Percentiles rank a stretch among this genome's conserved stretches.
phyloP scores from a whole-genome alignment of 2,113 vertebrate genomes.

The Erythrocercus mccallii region DNA sequence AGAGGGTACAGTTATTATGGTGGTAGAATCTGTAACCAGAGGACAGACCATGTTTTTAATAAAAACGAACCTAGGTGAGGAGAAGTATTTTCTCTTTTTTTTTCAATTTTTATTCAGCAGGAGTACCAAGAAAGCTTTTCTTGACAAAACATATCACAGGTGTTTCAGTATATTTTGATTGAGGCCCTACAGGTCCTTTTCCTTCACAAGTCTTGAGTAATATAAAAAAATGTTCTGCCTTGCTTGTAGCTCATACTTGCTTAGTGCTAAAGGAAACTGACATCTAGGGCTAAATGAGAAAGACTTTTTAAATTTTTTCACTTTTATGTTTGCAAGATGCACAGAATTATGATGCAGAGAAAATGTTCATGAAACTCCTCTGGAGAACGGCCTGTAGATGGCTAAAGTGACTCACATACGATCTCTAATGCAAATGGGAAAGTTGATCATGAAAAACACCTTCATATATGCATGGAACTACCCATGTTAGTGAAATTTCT shows the following conservation, averaged over 20 bases:
- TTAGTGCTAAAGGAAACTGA: background rate
- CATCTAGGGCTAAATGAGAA: background rate
- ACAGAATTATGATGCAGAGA: background rate
- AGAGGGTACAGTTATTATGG: background rate
- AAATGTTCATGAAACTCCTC: background rate
- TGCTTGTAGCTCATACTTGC: background rate
- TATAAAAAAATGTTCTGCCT: background rate
- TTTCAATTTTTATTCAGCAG: background rate
- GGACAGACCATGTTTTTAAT: background rate
- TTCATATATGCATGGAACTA: background rate
- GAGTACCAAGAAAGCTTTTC: background rate
- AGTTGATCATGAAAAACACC: background rate
- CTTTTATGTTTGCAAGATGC: background rate
- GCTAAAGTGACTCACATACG: background rate
- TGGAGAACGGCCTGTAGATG: background rate
- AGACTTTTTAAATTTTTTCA: background rate
- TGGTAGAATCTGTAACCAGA: background rate
- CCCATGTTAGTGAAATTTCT: background rate
- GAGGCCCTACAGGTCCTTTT: background rate
- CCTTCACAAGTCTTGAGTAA: background rate
- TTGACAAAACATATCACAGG: background rate
- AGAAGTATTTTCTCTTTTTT: background rate
- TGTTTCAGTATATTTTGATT: background rate
- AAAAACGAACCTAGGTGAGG: background rate
- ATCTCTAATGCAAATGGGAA: background rate